A percentile compares a stretch with the other conserved stretches of the same genome.
These are phyloP conservation scores for Phortica variegata DNA, from an alignment of 1,140 invertebrate genomes.

Conservation along the genomic window DNA sequence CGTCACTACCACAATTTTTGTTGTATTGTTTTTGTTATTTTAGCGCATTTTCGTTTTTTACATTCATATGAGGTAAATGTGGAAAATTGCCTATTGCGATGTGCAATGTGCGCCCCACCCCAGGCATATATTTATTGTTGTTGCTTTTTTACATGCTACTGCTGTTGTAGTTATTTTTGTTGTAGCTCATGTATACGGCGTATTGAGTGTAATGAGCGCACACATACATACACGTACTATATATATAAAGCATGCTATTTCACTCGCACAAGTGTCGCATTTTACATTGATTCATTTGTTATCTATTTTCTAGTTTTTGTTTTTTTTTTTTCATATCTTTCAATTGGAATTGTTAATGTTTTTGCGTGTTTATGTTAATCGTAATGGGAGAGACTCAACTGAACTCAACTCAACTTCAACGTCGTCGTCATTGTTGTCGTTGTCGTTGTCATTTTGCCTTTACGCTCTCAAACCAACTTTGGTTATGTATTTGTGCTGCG, in stretches of 20 bases:
- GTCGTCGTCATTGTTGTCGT: background rate
- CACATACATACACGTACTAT: slow-evolving; percentile 52
- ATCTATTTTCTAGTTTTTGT: slow-evolving; percentile 7
- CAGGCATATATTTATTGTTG: slow-evolving; percentile 3
- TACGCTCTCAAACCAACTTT: too few relatives aligned
- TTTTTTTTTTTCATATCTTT: slow-evolving; percentile 38
- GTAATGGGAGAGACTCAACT: slow-evolving; percentile 11
- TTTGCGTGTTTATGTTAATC: slow-evolving; percentile 57
- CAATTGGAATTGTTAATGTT: slow-evolving; percentile 43
- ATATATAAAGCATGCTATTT: slow-evolving; percentile 35
- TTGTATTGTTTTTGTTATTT: too few relatives aligned
- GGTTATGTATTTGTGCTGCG: too few relatives aligned
- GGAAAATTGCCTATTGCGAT: slow-evolving; percentile 53
- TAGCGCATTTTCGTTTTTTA: slow-evolving; percentile 27
- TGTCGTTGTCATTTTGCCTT: slow-evolving; percentile 1
- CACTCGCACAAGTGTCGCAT: too few relatives aligned
- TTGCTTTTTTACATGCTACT: slow-evolving; percentile 2
- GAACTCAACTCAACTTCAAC: slow-evolving; percentile 19
- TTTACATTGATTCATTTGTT: too few relatives aligned
- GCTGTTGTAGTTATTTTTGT: too few relatives aligned
- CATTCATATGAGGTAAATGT: slow-evolving; percentile 34
- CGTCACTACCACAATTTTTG: too few relatives aligned
- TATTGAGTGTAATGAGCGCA: slow-evolving; percentile 53
- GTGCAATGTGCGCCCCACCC: slow-evolving; percentile 42
- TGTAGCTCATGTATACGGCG: too few relatives aligned